A percentile compares a stretch with the other conserved stretches of the same genome.
Evolutionary conservation across 2,888 invertebrate genomes (phyloP).

Genomic region (Electrophaes corylata): DNA sequence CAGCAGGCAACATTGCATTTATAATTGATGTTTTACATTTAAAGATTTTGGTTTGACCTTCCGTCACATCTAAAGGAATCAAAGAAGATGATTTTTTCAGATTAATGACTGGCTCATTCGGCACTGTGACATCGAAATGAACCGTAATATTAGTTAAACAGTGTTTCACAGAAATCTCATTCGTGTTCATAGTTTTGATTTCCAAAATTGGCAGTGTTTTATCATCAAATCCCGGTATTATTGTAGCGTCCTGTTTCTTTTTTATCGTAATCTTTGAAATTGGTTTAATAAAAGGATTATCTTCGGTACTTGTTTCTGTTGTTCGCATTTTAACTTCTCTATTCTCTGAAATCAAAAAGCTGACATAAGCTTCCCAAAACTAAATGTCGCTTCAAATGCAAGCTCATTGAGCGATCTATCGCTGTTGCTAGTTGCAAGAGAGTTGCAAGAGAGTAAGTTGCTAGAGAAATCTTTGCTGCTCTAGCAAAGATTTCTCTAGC

Average conservation of each 20-base stretch:
- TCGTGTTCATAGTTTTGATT: constrained; percentile 57
- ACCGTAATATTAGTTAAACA: constrained; percentile 64
- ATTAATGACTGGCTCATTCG: constrained; percentile 38
- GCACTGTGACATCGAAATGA: constrained; percentile 66
- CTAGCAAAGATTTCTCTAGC: no score
- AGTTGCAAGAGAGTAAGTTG: no score
- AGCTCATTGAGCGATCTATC: no score
- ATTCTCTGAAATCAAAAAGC: constrained; percentile 35
- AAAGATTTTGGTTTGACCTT: constrained; percentile 56
- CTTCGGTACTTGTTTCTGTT: constrained; percentile 20
- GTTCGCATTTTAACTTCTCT: constrained; percentile 57
- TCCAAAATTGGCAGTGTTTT: constrained; percentile 51
- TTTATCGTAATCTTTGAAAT: constrained; percentile 31
- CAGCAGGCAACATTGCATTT: constrained; percentile 70
- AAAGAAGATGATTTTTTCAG: constrained; percentile 47
- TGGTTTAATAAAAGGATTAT: constrained; percentile 24
- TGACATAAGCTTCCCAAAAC: background rate
- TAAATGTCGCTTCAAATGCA: no score
- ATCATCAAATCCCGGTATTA: constrained; percentile 61
- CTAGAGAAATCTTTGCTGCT: no score
- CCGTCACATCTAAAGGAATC: constrained; percentile 49
- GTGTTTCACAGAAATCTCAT: constrained; percentile 66
- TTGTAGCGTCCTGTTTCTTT: constrained; percentile 33
- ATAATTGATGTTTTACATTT: constrained; percentile 66
- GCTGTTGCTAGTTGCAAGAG: no score